Percentiles rank a stretch among this genome's conserved stretches.
phyloP scores from a whole-genome alignment of 1,140 invertebrate genomes.

The Leptonema lineaticorne region DNA sequence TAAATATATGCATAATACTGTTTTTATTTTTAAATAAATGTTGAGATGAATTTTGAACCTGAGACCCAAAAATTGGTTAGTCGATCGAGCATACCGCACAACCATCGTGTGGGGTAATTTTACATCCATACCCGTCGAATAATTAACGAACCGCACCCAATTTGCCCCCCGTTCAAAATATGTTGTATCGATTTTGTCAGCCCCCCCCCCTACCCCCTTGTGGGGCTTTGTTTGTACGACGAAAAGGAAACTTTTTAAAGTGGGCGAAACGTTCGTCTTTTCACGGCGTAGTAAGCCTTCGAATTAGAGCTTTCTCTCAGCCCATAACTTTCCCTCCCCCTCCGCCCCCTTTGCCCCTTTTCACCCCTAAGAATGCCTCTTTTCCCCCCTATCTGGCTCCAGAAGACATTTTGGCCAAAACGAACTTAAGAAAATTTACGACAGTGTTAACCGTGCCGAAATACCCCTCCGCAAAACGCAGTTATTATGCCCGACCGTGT shows the following conservation, averaged over 20 bases:
- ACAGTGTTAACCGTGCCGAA: slow-evolving; percentile 35
- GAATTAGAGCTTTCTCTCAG: slow-evolving; percentile 16
- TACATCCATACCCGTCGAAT: background rate
- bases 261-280: slow-evolving; percentile 3
- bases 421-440: slow-evolving; percentile 39
- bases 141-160: background rate
- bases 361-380: no score
- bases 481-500: slow-evolving; percentile 21
- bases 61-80: no score
- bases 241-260: background rate
- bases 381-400: no score
- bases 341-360: no score
- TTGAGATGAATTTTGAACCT: no score
- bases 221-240: background rate
- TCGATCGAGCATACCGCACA: no score
- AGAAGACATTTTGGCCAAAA: slow-evolving; percentile 31
- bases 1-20: no score
- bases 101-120: no score
- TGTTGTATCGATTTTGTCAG: background rate
- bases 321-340: slow-evolving; percentile 5
- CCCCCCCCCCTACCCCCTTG: background rate
- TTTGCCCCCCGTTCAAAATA: no score
- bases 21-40: no score
- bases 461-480: slow-evolving; percentile 36
- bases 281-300: no score